Base-by-base conservation (phyloP, 2,888 invertebrate species). In the Plebejus melissa region DNA sequence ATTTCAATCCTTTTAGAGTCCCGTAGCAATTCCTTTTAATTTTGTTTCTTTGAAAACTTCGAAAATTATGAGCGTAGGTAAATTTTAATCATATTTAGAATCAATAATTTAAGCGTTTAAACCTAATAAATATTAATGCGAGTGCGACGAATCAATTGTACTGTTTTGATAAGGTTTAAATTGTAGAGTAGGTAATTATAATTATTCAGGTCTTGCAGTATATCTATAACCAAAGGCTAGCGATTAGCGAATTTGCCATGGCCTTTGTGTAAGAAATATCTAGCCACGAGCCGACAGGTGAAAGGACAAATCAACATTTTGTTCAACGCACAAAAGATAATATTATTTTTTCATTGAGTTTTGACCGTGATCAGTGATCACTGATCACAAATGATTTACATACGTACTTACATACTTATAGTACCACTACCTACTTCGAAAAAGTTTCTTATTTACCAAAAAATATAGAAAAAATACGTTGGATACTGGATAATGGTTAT, bases 301-400 rank as follows among this genome's bases (percentile, higher is more conserved):
- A 65, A 65, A 65, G 65, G 65, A 65, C 65, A 65, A 32, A 65
- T 65, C 65, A 36, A 65, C 28, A 60, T 60, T 65, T 65, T 32
- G 13, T 32, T 65, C 2, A 28, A 13, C 2, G 60, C 60, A 32
- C 60, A 36, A 65, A 65, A 60, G 22, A 22, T 60, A 3, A 60
- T 60, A 60, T 9, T 60, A 65, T 32, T 13, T 65, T 13, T 13
- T 13, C 28, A 28, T 65, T 9, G 65, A 65, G 32, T 13, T 65
- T 65, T 65, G 65, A 65, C 65, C 13, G 16, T 65, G 65, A 65
- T 22, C 22, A 22, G 22, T 22, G 22, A 22, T 22, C 22, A 22
- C 22, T 22, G 22, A 22, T 28, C 28, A 11, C 60, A 28, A n/a
- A n/a, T 22, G 0, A 58, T 58, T 58, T 58, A n/a, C 2, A 58